These are phyloP conservation scores for Zoroaster sp. DNA, from an alignment of 53 echinoderm and acorn worm species.

Conservation along the genomic window DNA sequence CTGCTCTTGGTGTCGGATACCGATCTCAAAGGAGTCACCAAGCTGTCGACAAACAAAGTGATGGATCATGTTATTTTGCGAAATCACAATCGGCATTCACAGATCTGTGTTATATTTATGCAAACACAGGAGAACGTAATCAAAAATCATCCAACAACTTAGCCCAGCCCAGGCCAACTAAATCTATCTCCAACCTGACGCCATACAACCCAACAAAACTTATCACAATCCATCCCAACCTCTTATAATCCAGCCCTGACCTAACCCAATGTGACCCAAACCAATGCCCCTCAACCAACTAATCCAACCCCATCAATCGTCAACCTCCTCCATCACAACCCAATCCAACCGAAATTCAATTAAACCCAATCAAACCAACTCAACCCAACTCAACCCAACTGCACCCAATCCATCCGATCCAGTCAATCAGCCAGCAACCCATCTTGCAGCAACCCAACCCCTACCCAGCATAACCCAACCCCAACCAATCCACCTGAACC, in stretches of 20 bases:
- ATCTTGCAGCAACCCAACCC: too few species aligned
- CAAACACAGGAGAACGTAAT: background rate
- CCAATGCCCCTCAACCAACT: too few species aligned
- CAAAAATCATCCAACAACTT: background rate
- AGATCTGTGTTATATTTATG: background rate
- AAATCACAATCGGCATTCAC: background rate
- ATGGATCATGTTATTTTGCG: background rate
- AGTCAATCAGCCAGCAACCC: background rate
- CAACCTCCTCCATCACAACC: background rate
- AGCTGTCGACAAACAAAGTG: background rate
- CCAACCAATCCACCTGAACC: background rate
- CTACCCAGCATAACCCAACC: too few species aligned
- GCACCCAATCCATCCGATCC: background rate
- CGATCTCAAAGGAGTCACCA: conserved; percentile 20
- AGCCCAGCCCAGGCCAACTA: background rate
- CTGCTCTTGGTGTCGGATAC: background rate
- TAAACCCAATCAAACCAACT: background rate
- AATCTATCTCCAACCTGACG: too few species aligned
- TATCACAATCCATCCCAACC: background rate
- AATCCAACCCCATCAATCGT: background rate
- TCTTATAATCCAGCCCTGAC: too few species aligned
- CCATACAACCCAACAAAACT: background rate
- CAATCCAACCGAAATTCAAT: background rate
- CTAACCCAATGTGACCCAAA: too few species aligned
- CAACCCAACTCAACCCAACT: background rate